Base-by-base conservation (phyloP, 2,113 vertebrate species). In the Xenus cinereus region DNA sequence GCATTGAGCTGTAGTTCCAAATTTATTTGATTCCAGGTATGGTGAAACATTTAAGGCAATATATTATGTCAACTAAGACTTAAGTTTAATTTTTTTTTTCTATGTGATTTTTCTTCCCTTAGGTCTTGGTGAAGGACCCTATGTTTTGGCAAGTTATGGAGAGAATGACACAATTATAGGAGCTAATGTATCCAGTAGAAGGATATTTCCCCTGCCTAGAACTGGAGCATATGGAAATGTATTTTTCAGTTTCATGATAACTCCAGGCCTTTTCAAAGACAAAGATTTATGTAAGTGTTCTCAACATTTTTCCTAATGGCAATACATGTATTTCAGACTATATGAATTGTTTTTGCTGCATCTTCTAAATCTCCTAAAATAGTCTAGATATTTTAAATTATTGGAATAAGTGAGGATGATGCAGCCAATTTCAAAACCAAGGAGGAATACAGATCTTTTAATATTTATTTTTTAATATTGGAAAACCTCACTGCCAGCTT, bases 221-320 rank as follows among this genome's bases (percentile, higher is more conserved):
- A 97, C 89, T 12, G 97, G 97, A 87, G 83, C 95, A 43, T 97
- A 97, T 28, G 96, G 97, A 92, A 97, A 98, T 71, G 92, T 99
- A 43, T 97, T 99, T 95, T 99, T 99, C 97, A 99, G 98, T 98
- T 99, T 99, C 97, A 99, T 99, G 99, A 98, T 99, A 96, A 99
- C 99, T 71, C 98, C 98, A 72, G 99, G 99, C 69, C 98, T 99
- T 97, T 99, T 98, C 94, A 99, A 98, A 97, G 99, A 99, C 88
- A 98, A 98, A 94, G 97, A 98, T 74, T 98, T 99, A 97, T 98
- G 99, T 99, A 96, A 99, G 99, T 98, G 82, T 77, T 94, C 71
- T 89, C 73, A 72, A n/a, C 46, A 53, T 28, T 89, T 96, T 92
- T 81, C 14, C n/a, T 87, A 45, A 75, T 45, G 22, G 10, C 39